phyloP scores from a whole-genome alignment of 2,797 vertebrate species.

The Fistularia tabacaria region DNA sequence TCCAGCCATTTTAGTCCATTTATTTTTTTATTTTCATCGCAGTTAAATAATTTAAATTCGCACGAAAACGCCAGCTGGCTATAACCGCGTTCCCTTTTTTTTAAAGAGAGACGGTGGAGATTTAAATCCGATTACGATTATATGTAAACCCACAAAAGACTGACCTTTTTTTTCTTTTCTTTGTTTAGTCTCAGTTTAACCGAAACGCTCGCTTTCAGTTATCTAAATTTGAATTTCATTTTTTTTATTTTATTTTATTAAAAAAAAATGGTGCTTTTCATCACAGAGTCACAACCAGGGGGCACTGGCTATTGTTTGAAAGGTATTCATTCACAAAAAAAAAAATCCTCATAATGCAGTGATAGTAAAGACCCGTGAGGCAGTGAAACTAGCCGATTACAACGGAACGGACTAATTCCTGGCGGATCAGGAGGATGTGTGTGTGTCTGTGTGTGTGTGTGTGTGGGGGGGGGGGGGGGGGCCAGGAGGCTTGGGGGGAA shows the following conservation, averaged over 20 bases:
- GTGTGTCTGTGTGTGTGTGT: background rate
- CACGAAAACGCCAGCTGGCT: constrained; percentile 19
- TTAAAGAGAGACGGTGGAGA: constrained; percentile 41
- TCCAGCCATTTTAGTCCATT: constrained; percentile 9
- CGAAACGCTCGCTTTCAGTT: constrained; percentile 1
- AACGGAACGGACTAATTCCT: constrained; percentile 40
- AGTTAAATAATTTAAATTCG: constrained; percentile 22
- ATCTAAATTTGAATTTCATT: no score
- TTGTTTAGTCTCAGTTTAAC: constrained; percentile 58
- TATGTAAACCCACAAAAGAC: constrained; percentile 61
- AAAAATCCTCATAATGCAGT: constrained; percentile 16
- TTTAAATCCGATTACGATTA: constrained; percentile 74
- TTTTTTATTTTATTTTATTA: no score
- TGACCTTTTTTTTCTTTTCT: constrained; percentile 58
- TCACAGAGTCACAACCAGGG: no score
- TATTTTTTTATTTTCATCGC: constrained; percentile 15
- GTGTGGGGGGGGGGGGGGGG: constrained; percentile 23
- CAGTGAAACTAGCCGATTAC: constrained; percentile 44
- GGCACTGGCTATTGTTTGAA: no score
- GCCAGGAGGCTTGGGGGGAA: constrained; percentile 37
- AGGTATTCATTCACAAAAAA: constrained; percentile 22
- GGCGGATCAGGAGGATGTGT: constrained; percentile 5
- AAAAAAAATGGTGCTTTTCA: no score
- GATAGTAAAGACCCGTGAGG: constrained; percentile 40
- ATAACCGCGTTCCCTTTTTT: constrained; percentile 28